Conservation (phyloP, 2,888 invertebrate genomes). For the Diogma glabrata region DNA sequence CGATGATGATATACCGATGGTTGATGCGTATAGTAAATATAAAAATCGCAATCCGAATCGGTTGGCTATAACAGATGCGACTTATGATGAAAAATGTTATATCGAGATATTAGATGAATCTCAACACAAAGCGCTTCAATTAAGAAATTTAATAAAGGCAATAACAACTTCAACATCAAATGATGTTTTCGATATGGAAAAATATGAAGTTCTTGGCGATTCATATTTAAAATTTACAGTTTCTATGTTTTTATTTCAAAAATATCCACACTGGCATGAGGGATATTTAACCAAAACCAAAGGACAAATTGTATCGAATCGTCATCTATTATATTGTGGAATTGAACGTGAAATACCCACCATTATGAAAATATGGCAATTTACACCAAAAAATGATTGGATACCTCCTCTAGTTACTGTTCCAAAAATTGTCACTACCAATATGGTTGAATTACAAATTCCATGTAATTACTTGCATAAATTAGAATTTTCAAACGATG, state of each 20-base stretch:
- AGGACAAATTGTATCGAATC: conserved; percentile 58
- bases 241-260: conserved; percentile 54
- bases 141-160: conserved; percentile 39
- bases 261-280: conserved; percentile 54
- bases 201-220: conserved; percentile 76
- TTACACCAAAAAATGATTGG: conserved; percentile 60
- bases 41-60: neutral
- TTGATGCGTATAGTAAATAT: conserved; percentile 9
- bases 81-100: conserved; percentile 11
- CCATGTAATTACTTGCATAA: conserved; percentile 40
- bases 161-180: conserved; percentile 53
- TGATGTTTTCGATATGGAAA: conserved; percentile 67
- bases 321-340: conserved; percentile 72
- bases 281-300: conserved; percentile 61
- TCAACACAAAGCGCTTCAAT: conserved; percentile 25
- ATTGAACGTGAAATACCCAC: conserved; percentile 25
- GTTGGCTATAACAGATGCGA: neutral
- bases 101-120: neutral
- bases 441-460: conserved; percentile 25
- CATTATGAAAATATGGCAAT: conserved; percentile 47
- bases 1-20: conserved; percentile 24
- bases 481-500: conserved; percentile 36
- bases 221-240: conserved; percentile 66
- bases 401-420: conserved; percentile 64
- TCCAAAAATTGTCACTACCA: conserved; percentile 36